Evolutionary conservation across 2,113 vertebrate species (phyloP).

Genomic region (Erpornis zantholeuca): DNA sequence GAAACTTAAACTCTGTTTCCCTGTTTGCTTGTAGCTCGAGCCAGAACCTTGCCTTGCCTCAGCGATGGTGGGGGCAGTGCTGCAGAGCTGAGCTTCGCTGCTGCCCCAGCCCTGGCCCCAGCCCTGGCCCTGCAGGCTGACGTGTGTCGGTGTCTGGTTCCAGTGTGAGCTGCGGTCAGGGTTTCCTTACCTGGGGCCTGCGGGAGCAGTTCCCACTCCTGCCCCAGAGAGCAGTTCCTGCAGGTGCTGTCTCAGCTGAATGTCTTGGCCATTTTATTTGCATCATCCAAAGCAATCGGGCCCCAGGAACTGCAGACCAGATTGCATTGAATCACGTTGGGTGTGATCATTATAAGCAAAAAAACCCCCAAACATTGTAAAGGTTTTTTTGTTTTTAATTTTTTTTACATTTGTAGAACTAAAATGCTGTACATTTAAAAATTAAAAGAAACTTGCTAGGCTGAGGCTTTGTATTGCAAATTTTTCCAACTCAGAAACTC

Average conservation of each 20-base stretch:
- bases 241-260: not conserved
- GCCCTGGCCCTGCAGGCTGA: not conserved
- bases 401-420: conserved; percentile 65
- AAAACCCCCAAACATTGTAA: conserved; percentile 31
- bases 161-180: not conserved
- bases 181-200: not conserved
- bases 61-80: not conserved
- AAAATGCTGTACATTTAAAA: conserved; percentile 66
- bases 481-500: conserved; percentile 36
- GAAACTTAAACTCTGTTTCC: not conserved
- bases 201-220: not conserved
- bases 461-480: conserved; percentile 63
- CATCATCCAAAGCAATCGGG: not conserved
- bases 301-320: conserved; percentile 18
- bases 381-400: not conserved
- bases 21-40: conserved; percentile 17
- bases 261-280: conserved; percentile 4
- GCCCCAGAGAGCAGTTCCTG: not conserved
- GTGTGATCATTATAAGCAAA: conserved; percentile 11
- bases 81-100: not conserved
- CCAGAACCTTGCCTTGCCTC: not conserved
- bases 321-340: conserved; percentile 34
- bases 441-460: conserved; percentile 69
- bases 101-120: not conserved
- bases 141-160: not conserved